Evolutionary conservation across 2,113 vertebrate genomes (phyloP).

Genomic region (Silurus asotus): DNA sequence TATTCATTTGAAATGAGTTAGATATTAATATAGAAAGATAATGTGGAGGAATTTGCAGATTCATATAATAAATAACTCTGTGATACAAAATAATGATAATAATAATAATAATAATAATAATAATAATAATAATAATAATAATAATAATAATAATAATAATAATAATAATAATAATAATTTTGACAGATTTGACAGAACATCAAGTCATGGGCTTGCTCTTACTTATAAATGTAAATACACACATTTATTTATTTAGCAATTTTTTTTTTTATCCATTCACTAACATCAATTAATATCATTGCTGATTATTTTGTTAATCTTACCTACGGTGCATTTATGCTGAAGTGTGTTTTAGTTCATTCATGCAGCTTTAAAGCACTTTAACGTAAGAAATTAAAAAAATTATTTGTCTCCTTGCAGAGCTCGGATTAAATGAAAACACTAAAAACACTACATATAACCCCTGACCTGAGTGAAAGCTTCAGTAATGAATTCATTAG

Average conservation of each 20-base stretch:
- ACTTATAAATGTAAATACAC: background rate
- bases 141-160: background rate
- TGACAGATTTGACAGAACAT: background rate
- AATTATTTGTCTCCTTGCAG: background rate
- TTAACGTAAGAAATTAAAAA: background rate
- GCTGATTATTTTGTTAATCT: background rate
- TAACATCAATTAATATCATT: background rate
- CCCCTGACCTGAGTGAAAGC: conserved; percentile 5
- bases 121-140: too few relatives aligned
- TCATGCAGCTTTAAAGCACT: background rate
- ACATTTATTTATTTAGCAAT: background rate
- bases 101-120: too few relatives aligned
- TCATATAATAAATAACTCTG: background rate
- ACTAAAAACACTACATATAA: background rate
- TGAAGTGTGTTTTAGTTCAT: background rate
- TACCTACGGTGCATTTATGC: background rate
- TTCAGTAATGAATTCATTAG: conserved; percentile 23
- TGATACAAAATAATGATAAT: background rate
- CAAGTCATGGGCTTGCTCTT: background rate
- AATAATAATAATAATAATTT: background rate
- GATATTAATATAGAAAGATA: background rate
- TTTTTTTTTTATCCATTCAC: background rate
- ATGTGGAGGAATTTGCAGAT: background rate
- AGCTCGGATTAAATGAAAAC: background rate
- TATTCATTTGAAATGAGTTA: background rate